These are phyloP conservation scores for Lithophane ornitopus DNA, from an alignment of 2,888 invertebrate genomes.

Conservation along the genomic window DNA sequence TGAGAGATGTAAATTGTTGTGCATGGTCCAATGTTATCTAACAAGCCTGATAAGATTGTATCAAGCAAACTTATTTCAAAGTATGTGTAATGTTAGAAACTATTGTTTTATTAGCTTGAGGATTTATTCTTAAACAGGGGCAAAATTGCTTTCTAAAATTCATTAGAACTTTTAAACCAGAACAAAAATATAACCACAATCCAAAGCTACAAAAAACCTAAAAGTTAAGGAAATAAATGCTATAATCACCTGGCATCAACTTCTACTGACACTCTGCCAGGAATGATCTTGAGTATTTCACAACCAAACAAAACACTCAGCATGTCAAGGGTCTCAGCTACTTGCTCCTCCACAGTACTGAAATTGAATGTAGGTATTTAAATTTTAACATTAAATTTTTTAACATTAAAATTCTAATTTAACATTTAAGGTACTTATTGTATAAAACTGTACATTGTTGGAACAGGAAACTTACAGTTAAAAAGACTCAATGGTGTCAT, in stretches of 20 bases:
- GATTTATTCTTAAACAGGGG: background rate
- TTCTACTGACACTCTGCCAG: slow-evolving; percentile 99
- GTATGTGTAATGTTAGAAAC: slow-evolving; percentile 2
- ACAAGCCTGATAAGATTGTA: slow-evolving; percentile 26
- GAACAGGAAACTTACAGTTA: background rate
- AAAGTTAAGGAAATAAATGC: background rate
- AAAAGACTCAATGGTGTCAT: background rate
- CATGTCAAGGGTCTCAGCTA: slow-evolving; percentile 97
- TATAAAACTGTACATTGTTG: background rate
- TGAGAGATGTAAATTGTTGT: slow-evolving; percentile 23
- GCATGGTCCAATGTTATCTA: slow-evolving; percentile 16
- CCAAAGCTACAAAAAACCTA: background rate
- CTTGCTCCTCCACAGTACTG: slow-evolving; percentile 93
- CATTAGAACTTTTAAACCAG: too few relatives aligned
- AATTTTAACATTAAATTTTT: too few relatives aligned
- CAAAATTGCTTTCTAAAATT: slow-evolving; percentile 12
- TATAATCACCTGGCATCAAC: slow-evolving; percentile 95
- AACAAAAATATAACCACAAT: background rate
- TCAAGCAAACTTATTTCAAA: background rate
- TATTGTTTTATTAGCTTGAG: slow-evolving; percentile 11
- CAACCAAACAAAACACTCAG: slow-evolving; percentile 98
- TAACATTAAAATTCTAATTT: too few relatives aligned
- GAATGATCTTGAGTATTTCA: slow-evolving; percentile 99
- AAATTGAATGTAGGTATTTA: slow-evolving; percentile 50
- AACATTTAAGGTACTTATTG: too few relatives aligned